Conservation (phyloP, 2,797 vertebrate genomes). For the Mallotus villosus region DNA sequence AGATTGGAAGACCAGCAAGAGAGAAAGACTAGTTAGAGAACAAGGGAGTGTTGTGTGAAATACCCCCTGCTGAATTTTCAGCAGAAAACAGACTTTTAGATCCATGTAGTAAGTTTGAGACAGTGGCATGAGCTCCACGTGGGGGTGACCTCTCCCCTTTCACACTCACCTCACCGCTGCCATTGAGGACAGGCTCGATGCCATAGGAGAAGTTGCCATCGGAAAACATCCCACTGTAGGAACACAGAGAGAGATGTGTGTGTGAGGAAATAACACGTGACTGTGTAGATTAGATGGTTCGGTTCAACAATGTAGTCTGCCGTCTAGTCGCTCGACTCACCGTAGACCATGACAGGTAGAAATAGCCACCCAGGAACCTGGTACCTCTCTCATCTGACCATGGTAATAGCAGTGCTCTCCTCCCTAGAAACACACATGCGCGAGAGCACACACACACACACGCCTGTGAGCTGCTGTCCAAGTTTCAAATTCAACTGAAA, state of each 20-base stretch:
- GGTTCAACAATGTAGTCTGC: no score
- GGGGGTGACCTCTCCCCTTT: constrained; percentile 61
- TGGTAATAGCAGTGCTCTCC: constrained; percentile 99
- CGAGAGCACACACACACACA: not conserved
- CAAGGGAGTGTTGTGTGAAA: not conserved
- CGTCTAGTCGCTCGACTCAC: constrained; percentile 71
- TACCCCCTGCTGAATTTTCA: not conserved
- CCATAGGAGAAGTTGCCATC: constrained; percentile 68
- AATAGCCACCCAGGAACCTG: constrained; percentile 85
- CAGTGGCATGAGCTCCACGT: not conserved
- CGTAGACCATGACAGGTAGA: constrained; percentile 92
- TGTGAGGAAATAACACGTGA: no score
- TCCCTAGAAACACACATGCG: constrained; percentile 65
- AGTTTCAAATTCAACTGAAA: no score
- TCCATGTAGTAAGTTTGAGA: not conserved
- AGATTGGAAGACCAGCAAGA: not conserved
- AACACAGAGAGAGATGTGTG: not conserved
- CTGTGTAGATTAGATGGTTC: not conserved
- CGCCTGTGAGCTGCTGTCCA: no score
- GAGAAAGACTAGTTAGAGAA: constrained; percentile 1
- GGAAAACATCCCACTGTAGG: constrained; percentile 68
- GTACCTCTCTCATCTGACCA: constrained; percentile 80
- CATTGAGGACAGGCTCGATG: constrained; percentile 62
- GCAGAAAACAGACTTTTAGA: constrained; percentile 11
- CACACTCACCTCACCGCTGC: constrained; percentile 34